A percentile compares a stretch with the other conserved stretches of the same genome.
Conservation (phyloP, 2,113 vertebrate genomes). For the Columbina picui region DNA sequence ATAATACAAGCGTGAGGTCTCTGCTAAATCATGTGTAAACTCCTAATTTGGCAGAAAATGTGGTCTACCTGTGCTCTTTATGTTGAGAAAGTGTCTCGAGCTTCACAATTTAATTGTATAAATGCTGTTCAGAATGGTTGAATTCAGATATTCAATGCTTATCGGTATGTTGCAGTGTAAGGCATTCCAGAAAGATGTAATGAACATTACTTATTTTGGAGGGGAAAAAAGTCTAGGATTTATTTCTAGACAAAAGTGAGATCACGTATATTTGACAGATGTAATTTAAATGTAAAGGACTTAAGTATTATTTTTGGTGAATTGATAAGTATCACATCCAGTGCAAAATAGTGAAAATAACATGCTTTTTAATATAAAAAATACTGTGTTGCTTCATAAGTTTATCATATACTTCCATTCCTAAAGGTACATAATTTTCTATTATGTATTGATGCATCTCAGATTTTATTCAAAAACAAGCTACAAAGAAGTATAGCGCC, state of each 20-base stretch:
- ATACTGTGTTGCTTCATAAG: not conserved
- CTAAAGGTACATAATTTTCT: not conserved
- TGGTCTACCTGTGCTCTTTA: not conserved
- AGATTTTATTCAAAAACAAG: not conserved
- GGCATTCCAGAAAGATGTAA: not conserved
- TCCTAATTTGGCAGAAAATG: not conserved
- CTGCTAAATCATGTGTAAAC: not conserved
- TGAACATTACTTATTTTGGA: not conserved
- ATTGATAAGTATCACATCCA: not conserved
- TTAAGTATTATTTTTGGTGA: not conserved
- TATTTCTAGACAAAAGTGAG: not conserved
- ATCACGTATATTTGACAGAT: not conserved
- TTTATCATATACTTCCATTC: not conserved
- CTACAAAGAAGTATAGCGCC: not conserved
- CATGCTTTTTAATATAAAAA: not conserved
- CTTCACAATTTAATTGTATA: not conserved
- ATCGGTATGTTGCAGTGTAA: not conserved
- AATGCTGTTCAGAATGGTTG: not conserved
- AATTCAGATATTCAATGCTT: not conserved
- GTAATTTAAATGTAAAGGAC: not conserved
- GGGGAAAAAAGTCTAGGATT: not conserved
- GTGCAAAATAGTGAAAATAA: not conserved
- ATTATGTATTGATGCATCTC: not conserved
- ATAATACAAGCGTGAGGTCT: not conserved
- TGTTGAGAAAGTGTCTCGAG: not conserved